A percentile compares a stretch with the other conserved stretches of the same genome.
Conservation (phyloP, 2,888 invertebrate genomes). For the Troides helena region DNA sequence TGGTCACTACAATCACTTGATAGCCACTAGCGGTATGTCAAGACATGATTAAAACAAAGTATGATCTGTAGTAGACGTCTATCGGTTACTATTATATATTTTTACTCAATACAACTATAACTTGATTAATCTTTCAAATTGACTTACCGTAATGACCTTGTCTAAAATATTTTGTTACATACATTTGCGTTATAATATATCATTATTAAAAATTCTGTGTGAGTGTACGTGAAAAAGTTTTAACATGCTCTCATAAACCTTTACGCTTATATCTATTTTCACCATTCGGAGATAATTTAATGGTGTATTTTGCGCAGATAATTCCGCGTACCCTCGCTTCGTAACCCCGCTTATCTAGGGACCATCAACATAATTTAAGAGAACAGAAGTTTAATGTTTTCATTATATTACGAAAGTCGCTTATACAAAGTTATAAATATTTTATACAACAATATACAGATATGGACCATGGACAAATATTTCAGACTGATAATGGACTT, state of each 20-base stretch:
- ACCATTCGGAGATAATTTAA: conserved; percentile 20
- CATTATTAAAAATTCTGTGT: not conserved
- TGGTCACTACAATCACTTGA: too few relatives aligned
- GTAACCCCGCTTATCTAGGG: conserved; percentile 18
- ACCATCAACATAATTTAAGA: conserved; percentile 14
- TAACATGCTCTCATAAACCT: conserved; percentile 8
- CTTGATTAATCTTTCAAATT: too few relatives aligned
- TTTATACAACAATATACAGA: not conserved
- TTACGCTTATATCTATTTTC: conserved; percentile 24
- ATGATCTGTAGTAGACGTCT: too few relatives aligned
- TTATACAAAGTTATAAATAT: not conserved
- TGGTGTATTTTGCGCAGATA: conserved; percentile 22
- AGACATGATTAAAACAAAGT: too few relatives aligned
- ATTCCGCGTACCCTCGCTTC: conserved; percentile 21
- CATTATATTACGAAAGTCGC: not conserved
- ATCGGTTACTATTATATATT: too few relatives aligned
- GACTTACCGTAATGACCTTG: too few relatives aligned
- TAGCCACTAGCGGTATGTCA: too few relatives aligned
- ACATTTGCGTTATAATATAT: too few relatives aligned
- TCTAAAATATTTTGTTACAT: too few relatives aligned
- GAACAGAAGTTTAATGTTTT: conserved; percentile 13
- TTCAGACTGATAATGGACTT: not conserved
- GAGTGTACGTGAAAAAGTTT: conserved; percentile 10
- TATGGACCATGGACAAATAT: not conserved
- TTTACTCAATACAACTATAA: too few relatives aligned